Base-by-base conservation (phyloP, 2,888 invertebrate species). In the Thalpophila matura region DNA sequence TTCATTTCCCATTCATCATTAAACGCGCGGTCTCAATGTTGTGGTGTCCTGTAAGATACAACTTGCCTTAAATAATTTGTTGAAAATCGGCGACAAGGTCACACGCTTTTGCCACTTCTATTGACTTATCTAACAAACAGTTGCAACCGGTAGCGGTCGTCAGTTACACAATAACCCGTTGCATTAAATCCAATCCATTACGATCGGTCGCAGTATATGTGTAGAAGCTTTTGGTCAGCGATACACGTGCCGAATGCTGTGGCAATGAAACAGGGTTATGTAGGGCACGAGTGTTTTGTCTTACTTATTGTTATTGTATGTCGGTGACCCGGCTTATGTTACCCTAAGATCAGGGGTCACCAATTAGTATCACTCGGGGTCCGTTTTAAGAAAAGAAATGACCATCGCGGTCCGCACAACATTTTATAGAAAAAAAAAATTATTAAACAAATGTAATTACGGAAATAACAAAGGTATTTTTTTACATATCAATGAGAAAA, bases 161-260 rank as follows among this genome's bases (percentile, higher is more conserved):
- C 12, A 20, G n/a, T 14, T 40, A 62, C 56, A 37, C 46, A 56
- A 45, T 49, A 57, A 42, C 29, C 38, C 27, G 20, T 22, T 45
- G 53, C 62, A 29, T 58, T 24, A 12, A 56, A 65, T 57, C 62
- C 74, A 76, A 76, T 76, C 70, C 77, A 77, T 76, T 76, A 77
- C 55, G 27, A 42, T 37, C 49, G 53, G n/a, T 46, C 43, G 57
- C 18, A 33, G 12, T 58, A 60, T 45, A 22, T 5, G 27, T 45
- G 43, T 45, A 29, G 47, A 22, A 37, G 55, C 40, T 63, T 54
- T 55, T 62, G 55, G 55, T 54, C 54, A 50, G 54, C 43, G 22
- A 14, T 72, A 58, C 74, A 74, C 70, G 69, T 76, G 74, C 54
- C 31, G 37, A 16, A 20, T 12, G 35, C 47, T 43, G 14, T 24